Evolutionary conservation across 2,888 invertebrate species (phyloP), one percentile per base, ranked within the genome.

Genomic region (Hedychridium roseum): DNA sequence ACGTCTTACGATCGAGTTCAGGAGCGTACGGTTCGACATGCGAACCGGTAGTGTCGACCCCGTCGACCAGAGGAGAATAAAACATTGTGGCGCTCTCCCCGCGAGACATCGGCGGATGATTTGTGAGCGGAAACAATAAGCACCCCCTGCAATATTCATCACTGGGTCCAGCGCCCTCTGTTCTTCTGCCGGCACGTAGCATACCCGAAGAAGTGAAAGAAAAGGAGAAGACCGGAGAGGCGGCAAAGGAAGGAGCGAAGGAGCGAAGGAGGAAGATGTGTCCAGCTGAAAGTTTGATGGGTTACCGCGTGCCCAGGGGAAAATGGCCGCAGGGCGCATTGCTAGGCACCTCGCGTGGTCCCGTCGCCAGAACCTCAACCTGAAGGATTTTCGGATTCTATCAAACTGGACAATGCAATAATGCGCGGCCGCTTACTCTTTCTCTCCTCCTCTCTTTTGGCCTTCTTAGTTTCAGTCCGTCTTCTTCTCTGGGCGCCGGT

Each of bases 371-470:
- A 61, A 55, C 50, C 58, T 63, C 63, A 53, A 70, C 66, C 71
- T 73, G 69, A 77, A 78, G 77, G 78, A 78, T 78, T 78, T 78
- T 68, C 64, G 74, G 77, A 78, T 78, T 77, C 77, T 76, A 77
- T 78, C 77, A 77, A 76, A 77, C 76, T 70, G 77, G 76, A 77
- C 78, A 78, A 78, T 78, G 76, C 73, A 78, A 78, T 77, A 78
- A 75, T 71, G 69, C 60, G 70, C 64, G 59, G 43, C 41, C 51
- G n/a, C n/a, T n/a, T n/a, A n/a, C n/a, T n/a, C n/a, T n/a, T n/a
- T n/a, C 52, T 53, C 41, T 28, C 32, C 26, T 23, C 35, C 37
- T 38, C 43, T 30, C 27, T 26, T 45, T 37, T 18, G 11, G 21
- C 40, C 38, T 37, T 11, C 34, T 17, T 15, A 34, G 42, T 37